These are phyloP conservation scores for Erythrocercus mccallii DNA, from an alignment of 2,113 vertebrate species.

Conservation along the genomic window DNA sequence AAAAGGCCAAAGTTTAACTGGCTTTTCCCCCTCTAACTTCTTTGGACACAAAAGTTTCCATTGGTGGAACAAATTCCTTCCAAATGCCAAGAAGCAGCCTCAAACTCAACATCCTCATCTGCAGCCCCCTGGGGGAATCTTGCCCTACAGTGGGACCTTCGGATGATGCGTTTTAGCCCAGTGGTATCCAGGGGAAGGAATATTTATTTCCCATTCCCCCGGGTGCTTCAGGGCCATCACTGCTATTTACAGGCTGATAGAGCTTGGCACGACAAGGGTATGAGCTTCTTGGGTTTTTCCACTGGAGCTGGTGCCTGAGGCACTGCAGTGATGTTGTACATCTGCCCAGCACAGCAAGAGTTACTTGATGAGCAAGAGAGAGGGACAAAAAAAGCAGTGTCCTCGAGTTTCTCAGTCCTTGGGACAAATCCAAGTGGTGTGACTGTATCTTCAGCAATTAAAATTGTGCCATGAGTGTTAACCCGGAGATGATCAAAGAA, in stretches of 20 bases:
- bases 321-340: neutral
- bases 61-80: neutral
- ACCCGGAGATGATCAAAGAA: neutral
- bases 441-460: neutral
- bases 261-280: fast-evolving
- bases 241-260: neutral
- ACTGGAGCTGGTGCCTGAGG: neutral
- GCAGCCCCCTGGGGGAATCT: neutral
- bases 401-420: neutral
- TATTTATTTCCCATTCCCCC: neutral
- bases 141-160: fast-evolving
- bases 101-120: neutral
- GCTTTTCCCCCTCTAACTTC: neutral
- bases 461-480: neutral
- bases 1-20: neutral
- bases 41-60: slow-evolving; percentile 17
- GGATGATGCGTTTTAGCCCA: neutral
- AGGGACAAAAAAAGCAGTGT: neutral
- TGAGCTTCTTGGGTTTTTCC: neutral
- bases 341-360: neutral
- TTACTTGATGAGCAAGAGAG: neutral
- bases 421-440: neutral
- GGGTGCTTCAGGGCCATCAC: neutral
- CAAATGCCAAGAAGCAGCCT: neutral
- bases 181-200: neutral